Base-by-base conservation (phyloP, 2,888 invertebrate genomes). In the Himalopsyche kuldschensis region DNA sequence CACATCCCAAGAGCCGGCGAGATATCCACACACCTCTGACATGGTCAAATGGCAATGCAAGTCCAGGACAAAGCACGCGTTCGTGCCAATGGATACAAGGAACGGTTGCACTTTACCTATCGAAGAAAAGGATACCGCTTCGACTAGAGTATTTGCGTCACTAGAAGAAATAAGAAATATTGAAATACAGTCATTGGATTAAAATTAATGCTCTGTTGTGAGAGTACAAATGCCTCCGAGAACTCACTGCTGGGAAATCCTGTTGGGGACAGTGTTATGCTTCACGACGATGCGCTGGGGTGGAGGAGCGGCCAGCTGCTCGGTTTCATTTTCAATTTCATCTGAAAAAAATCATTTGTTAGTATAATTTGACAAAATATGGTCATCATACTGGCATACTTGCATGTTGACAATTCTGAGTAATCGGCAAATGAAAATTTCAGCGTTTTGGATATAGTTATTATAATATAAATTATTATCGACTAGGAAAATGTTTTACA, bases 1-100 rank as follows among this genome's bases (percentile, higher is more conserved):
- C 81, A 97, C 94, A 90, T 98, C 98, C 98, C 98, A 99, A 83
- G 95, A 95, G 4, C 99, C 98, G 79, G 96, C 98, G 79, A 99
- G 91, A 89, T 98, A 99, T n/a, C 99, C 99, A 88, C 97, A 97
- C 17, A 98, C 97, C 92, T 98, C 98, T 87, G 96, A 96, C 88
- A 95, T 96, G n/a, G 96, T 97, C 87, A 98, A 92, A 90, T 98
- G 98, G 88, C 97, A 97, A 89, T 98, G 98, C 87, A 98, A 96
- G 90, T 98, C 98, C 88, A 98, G 95, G 84, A 98, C 92, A 27
- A 98, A 92, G 84, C 96, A 94, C 1, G 97, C 96, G 88, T 97
- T 97, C 30, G 97, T 96, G 82, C 96, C 95, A 85, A 98, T 93
- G 27, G 97, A 96, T 6, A 98, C 94, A 81, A 96, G 91, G 89